Base-by-base conservation (phyloP, 64 coral and sea anemone genomes). In the Trachythela sp. region DNA sequence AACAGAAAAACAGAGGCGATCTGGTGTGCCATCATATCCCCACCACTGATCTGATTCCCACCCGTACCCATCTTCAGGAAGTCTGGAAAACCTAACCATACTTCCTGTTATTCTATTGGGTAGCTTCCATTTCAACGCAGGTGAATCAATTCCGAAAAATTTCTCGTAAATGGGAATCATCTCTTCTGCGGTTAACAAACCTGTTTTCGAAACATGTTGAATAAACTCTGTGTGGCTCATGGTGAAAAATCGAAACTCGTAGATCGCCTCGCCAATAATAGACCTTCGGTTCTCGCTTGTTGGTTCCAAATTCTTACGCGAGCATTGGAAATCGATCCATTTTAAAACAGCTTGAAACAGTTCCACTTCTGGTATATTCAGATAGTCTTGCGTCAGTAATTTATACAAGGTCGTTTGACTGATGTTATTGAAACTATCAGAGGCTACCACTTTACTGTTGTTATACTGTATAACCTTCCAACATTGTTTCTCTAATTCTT, bases 261-360 rank as follows among this genome's bases (percentile, higher is more conserved):
- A 80, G 1, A 80, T 40, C 0, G 75, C 15, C 20, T 26, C 15
- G 24, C 56, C 56, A 64, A 64, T 24, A 6, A 64, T 2, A 27
- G 56, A 64, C 26, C 56, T 64, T 64, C 56, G 56, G 26, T 64
- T 64, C 56, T 24, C 56, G 20, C 56, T 6, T n/a, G 56, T 64
- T 64, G 56, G 15, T 26, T 64, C 56, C 22, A 64, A 64, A 26
- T 64, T 64, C 56, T 64, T 64, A 8, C 8, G 20, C 20, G 56
- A 64, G 24, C 56, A 64, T 64, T 64, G 56, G 56, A 64, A 64
- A 64, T 64, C 56, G 56, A 64, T 64, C 56, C 56, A 64, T 27
- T 64, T 20, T 26, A 64, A 26, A 26, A 64, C 56, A n/a, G 56
- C 56, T 22, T 64, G 4, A 64, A 64, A 64, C 8, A 64, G 26